Base-by-base conservation (phyloP, 2,113 vertebrate species). In the Pseudorasbora parva region DNA sequence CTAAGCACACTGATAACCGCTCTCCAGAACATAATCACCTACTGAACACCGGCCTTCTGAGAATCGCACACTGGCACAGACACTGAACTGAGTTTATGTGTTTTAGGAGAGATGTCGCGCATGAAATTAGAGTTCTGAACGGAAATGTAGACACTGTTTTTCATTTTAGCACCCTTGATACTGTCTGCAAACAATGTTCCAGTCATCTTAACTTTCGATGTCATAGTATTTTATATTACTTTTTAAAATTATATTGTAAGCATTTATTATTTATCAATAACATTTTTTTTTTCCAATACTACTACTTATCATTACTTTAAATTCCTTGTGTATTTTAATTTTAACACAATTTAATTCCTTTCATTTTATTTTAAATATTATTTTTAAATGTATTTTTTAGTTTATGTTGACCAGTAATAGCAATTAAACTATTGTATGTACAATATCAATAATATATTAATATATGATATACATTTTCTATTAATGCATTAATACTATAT, bases 41-140 rank as follows among this genome's bases (percentile, higher is more conserved):
- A 84, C 87, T 62, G 83, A 87, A 90, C 89, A 91, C 88, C 91
- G 90, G 81, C 86, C 89, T 93, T 92, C 92, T 89, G 78, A 93
- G 91, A 92, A 94, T 86, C 43, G 23, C 59, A 78, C 87, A 82
- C 41, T 83, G 56, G 81, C 62, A 78, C 27, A 49, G 19, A 76
- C 60, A 54, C 45, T 25, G 72, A 62, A 85, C 69, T 25, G 47
- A 47, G 27, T 81, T 72, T 77, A 41, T 68, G 45, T 47, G 27
- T 66, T 81, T 49, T 15, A 49, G 0, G 12, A 23, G 21, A 78
- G 21, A 25, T 11, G 10, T 30, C 54, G 6, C 4, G 15, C 17
- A 56, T 56, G 25, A 75, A 30, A 33, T 51, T 25, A 74, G 5
- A 74, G 45, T 30, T 43, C 45, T 74, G 73, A 37, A 19, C 2